Base-by-base conservation (phyloP, 2,113 vertebrate species). In the Centropristis striata region DNA sequence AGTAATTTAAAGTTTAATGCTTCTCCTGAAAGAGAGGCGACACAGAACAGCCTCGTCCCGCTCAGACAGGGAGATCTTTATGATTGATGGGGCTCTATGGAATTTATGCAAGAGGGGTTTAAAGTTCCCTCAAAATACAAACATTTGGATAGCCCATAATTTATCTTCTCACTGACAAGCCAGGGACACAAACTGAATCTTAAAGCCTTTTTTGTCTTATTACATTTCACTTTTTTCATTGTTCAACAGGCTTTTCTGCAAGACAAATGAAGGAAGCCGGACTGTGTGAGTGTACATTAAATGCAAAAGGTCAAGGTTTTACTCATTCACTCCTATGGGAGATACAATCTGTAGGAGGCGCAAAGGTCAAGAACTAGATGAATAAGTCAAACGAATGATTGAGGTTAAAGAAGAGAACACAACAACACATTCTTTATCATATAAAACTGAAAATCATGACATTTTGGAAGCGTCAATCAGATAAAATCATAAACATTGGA, bases 81-180 rank as follows among this genome's bases (percentile, higher is more conserved):
- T 81, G 81, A 84, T 37, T 71, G 72, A 85, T 75, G 54, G 13
- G 1, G 37, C 55, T 49, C 7, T 28, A 15, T 6, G 27, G 27
- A 54, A 63, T 47, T 53, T 58, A 60, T 60, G 60, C 55, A 42
- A 18, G n/a, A 67, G 28, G 13, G 6, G 36, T 71, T 73, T 47
- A 53, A 41, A 44, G 44, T 69, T 70, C 46, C n/a, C 46, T 59
- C 32, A 49, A 81, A 78, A 70, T 51, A 54, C 54, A 68, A 84
- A 70, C 67, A 74, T 78, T 82, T 66, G 49, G 32, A 70, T 54
- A 27, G 55, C 15, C 46, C 11, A 21, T n/a, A n/a, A 84, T 90
- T 67, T 8, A 53, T 86, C 78, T 82, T 71, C 59, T 51, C 37
- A 13, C 25, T 60, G 64, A 77, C 75, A 76, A 64, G 59, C 2